Base-by-base conservation (phyloP, 2,888 invertebrate genomes). In the Sphecodes monilicornis region DNA sequence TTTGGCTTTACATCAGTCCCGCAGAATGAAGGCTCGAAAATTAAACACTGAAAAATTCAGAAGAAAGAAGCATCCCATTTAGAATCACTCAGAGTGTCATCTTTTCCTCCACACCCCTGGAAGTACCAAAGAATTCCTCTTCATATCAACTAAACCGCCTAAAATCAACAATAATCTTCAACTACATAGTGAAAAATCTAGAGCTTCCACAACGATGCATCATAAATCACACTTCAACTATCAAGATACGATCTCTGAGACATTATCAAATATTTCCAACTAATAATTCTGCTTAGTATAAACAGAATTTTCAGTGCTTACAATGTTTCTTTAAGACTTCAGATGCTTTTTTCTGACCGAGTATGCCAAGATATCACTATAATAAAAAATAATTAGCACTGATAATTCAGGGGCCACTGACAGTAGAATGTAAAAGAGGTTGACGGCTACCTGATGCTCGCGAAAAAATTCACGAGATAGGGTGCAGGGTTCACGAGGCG, bases 401-500 rank as follows among this genome's bases (percentile, higher is more conserved):
- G n/a, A 54, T 3, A 50, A 50, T 50, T 22, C 1, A 1, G 50
- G 22, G 22, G 22, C 10, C 22, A 50, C 8, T 50, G 1, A 54
- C 54, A 11, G n/a, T 54, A 54, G 54, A n/a, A 54, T 11, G n/a
- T 4, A 10, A 11, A 11, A 11, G n/a, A n/a, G n/a, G 54, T 78
- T 88, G 78, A 82, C 77, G 64, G 86, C 84, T 79, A 82, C 77
- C 75, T n/a, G 76, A 84, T 80, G 82, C 73, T 82, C 69, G 80
- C 22, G 71, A 76, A 82, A 75, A 78, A 80, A 86, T 79, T 72
- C 74, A 74, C 84, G 70, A 64, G 60, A n/a, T n/a, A 29, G 39
- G 50, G 66, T 13, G 29, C 41, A 64, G 68, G 68, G 50, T 72
- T 69, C 46, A 76, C 83, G 73, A 68, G 75, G 74, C 76, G 84